phyloP scores from a whole-genome alignment of 2,113 vertebrate genomes.

The Rissa tridactyla region DNA sequence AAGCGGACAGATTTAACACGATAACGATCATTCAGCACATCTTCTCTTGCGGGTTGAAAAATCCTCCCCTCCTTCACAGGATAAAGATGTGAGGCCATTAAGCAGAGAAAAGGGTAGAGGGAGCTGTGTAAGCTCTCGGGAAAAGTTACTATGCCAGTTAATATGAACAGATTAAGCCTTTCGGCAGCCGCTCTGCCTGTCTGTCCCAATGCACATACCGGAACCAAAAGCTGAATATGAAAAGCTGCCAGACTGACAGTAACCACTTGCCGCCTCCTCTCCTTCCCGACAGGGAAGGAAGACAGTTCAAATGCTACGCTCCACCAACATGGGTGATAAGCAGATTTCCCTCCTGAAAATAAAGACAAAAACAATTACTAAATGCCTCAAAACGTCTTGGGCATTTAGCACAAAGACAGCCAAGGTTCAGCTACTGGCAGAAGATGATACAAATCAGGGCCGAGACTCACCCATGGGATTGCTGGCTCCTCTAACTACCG shows the following conservation, averaged over 20 bases:
- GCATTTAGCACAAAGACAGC: neutral
- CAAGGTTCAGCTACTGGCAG: neutral
- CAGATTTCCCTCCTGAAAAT: neutral
- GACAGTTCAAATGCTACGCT: neutral
- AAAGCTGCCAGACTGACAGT: neutral
- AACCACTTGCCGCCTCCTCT: neutral
- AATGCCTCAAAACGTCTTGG: neutral
- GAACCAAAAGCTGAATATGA: rapidly evolving
- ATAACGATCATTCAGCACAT: rapidly evolving
- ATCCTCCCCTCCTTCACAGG: neutral
- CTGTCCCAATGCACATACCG: rapidly evolving
- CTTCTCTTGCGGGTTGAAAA: neutral
- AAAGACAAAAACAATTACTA: neutral
- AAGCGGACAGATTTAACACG: rapidly evolving
- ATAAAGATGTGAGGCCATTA: neutral
- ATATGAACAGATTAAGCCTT: neutral
- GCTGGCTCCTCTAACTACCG: neutral
- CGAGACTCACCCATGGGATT: neutral
- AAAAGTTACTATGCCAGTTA: neutral
- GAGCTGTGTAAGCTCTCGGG: neutral
- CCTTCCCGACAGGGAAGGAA: neutral
- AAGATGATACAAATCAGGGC: neutral
- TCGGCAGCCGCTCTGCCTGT: neutral
- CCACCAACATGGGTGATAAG: rapidly evolving
- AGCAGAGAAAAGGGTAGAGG: neutral